A percentile compares a stretch with the other conserved stretches of the same genome.
phyloP scores from a whole-genome alignment of 2,113 vertebrate species.

The Pangasianodon hypophthalmus region DNA sequence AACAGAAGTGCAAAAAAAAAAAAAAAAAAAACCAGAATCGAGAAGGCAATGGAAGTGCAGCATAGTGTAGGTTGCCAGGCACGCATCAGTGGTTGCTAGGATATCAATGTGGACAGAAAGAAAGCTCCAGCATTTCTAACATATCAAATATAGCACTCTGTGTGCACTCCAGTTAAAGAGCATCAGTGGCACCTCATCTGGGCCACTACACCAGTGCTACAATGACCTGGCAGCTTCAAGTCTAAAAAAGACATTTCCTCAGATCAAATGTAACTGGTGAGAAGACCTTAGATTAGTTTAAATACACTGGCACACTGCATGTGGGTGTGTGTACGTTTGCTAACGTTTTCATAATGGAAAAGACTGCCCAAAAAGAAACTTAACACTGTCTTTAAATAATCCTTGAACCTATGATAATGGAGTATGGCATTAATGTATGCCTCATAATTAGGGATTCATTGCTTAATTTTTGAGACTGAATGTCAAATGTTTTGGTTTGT shows the following conservation, averaged over 20 bases:
- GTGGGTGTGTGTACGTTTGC: slow-evolving; percentile 47
- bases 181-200: not conserved
- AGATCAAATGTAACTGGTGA: not conserved
- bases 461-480: not conserved
- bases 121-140: not conserved
- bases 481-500: slow-evolving; percentile 36
- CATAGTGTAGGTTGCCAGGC: not conserved
- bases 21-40: not conserved
- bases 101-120: slow-evolving; percentile 19
- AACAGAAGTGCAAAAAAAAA: not conserved
- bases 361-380: not conserved
- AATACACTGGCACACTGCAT: not conserved
- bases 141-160: not conserved
- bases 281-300: not conserved
- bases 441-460: not conserved
- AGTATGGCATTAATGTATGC: not conserved
- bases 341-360: slow-evolving; percentile 12
- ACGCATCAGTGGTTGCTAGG: slow-evolving; percentile 29
- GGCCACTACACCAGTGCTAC: not conserved
- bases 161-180: not conserved
- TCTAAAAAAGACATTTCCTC: not conserved
- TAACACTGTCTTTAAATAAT: not conserved
- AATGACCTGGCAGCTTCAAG: not conserved
- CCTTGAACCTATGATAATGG: not conserved
- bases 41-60: not conserved